A percentile compares a stretch with the other conserved stretches of the same genome.
phyloP scores from a whole-genome alignment of 2,113 vertebrate species.

The Erythrolamprus reginae region DNA sequence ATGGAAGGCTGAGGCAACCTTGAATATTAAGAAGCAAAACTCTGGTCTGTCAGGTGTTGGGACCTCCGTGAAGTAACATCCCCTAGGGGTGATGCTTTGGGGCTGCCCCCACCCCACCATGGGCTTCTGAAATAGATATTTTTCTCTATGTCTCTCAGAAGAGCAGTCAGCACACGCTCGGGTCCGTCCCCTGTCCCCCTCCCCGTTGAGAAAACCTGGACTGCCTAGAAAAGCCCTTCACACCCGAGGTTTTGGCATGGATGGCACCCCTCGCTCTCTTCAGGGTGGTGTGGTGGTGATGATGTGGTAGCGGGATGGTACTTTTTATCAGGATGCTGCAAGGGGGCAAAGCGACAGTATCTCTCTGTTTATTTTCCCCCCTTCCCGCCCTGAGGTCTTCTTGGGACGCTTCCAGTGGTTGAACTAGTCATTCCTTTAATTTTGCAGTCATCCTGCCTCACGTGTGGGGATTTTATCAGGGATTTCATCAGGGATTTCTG shows the following conservation, averaged over 20 bases:
- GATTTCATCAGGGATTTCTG: not conserved
- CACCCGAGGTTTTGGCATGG: too few species aligned
- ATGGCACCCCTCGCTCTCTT: not conserved
- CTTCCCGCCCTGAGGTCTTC: not conserved
- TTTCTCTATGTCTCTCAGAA: not conserved
- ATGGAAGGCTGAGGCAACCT: too few species aligned
- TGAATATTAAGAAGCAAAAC: not conserved
- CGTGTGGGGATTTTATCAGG: not conserved
- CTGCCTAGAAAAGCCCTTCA: not conserved
- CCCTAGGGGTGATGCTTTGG: not conserved
- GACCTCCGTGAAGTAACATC: too few species aligned
- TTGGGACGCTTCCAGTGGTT: not conserved
- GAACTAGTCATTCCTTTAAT: not conserved
- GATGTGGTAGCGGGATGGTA: not conserved
- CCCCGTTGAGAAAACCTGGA: not conserved
- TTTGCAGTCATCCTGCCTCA: not conserved
- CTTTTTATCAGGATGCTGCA: not conserved
- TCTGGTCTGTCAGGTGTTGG: not conserved
- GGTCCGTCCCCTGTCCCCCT: too few species aligned
- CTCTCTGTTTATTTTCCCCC: too few species aligned
- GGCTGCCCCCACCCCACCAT: rapidly evolving
- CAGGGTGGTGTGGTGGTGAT: not conserved
- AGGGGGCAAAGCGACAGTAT: not conserved
- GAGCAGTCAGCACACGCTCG: not conserved
- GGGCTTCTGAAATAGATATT: not conserved